phyloP scores from a whole-genome alignment of 1,140 invertebrate species.

The Pseudomyrmex sp. region DNA sequence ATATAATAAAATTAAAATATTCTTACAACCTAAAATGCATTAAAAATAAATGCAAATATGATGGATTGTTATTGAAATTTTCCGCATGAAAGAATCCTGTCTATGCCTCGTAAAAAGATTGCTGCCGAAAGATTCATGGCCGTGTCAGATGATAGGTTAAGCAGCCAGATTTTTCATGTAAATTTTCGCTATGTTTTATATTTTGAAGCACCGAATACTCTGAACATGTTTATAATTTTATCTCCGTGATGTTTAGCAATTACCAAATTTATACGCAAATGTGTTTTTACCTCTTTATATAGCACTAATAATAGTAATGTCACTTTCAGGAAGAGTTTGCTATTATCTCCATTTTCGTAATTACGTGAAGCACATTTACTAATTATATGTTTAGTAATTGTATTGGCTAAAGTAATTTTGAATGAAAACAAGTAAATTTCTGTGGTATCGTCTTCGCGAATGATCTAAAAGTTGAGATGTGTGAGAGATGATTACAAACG shows the following conservation, averaged over 20 bases:
- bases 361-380: no score
- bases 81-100: not conserved
- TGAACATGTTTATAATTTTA: constrained; percentile 31
- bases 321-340: not conserved
- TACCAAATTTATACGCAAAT: constrained; percentile 4
- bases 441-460: no score
- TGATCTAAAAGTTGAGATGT: no score
- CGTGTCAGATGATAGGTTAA: constrained; percentile 58
- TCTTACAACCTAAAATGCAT: constrained; percentile 24
- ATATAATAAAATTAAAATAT: constrained; percentile 8
- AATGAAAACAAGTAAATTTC: no score
- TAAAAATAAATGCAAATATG: constrained; percentile 41
- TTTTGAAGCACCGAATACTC: constrained; percentile 5
- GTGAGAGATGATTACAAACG: no score
- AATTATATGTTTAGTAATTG: no score
- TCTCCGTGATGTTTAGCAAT: not conserved
- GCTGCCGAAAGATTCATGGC: constrained; percentile 55
- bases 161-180: constrained; percentile 57
- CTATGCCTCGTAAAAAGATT: constrained; percentile 18
- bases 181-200: constrained; percentile 42
- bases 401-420: no score
- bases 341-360: no score
- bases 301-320: not conserved
- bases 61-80: constrained; percentile 42
- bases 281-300: no score